Percentiles rank a stretch among this genome's conserved stretches.
phyloP scores from a whole-genome alignment of 2,797 vertebrate species.

The Lutjanus campechanus region DNA sequence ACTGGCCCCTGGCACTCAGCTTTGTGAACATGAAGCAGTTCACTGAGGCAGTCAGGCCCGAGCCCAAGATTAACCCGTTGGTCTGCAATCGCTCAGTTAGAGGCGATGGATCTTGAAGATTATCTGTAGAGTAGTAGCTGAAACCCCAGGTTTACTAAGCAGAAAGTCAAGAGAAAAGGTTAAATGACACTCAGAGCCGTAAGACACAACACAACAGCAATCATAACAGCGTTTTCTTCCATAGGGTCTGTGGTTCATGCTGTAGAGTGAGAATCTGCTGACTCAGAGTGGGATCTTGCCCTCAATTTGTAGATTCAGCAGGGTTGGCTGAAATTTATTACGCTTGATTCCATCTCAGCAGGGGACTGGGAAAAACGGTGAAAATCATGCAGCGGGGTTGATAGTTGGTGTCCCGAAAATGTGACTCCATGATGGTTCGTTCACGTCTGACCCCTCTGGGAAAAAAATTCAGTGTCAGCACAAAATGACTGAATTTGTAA shows the following conservation, averaged over 20 bases:
- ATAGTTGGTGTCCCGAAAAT: conserved; percentile 10
- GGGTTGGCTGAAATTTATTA: conserved; percentile 13
- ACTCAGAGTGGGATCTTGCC: neutral
- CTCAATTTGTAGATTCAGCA: conserved; percentile 17
- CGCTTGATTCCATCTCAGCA: conserved; percentile 16
- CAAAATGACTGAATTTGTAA: conserved; percentile 19
- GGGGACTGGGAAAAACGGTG: neutral
- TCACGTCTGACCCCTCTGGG: conserved; percentile 24
- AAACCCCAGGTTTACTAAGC: conserved; percentile 42
- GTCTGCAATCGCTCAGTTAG: conserved; percentile 44
- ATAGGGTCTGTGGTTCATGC: neutral
- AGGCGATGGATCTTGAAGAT: conserved; percentile 51
- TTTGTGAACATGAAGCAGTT: conserved; percentile 35
- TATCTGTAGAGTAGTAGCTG: conserved; percentile 53
- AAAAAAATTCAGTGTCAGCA: conserved; percentile 19
- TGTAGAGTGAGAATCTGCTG: neutral
- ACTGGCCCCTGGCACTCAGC: conserved; percentile 6
- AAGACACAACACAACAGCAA: conserved; percentile 22
- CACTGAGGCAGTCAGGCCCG: conserved; percentile 43
- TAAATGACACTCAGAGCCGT: conserved; percentile 36
- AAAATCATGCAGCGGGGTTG: neutral
- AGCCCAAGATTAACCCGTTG: conserved; percentile 57
- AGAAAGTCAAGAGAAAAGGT: conserved; percentile 53
- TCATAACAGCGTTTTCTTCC: conserved; percentile 10
- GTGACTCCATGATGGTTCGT: conserved; percentile 9